Conservation (phyloP, 2,797 vertebrate genomes). For the Lepus oiostolus region DNA sequence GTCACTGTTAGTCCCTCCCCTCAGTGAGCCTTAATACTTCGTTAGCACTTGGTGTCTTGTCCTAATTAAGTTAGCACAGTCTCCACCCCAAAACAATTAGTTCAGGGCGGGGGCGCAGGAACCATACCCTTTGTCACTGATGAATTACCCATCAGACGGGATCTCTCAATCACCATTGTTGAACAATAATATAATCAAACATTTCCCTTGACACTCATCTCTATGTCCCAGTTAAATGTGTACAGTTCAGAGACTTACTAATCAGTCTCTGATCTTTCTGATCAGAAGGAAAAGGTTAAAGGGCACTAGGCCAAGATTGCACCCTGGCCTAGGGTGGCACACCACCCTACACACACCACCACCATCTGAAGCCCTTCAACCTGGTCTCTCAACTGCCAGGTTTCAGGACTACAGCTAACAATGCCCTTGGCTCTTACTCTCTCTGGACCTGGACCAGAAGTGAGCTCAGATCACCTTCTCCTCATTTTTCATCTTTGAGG, state of each 20-base stretch:
- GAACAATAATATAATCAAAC: conserved; percentile 29
- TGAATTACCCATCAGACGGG: neutral
- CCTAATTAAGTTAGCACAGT: neutral
- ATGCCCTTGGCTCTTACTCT: neutral
- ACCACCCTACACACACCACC: too few species aligned
- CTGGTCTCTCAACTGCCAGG: neutral
- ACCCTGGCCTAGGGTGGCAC: neutral
- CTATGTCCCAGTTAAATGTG: conserved; percentile 17
- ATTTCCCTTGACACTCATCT: neutral
- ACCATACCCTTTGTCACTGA: conserved; percentile 6
- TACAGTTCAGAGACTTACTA: conserved; percentile 14
- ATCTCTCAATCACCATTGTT: conserved; percentile 22
- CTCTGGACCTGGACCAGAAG: conserved; percentile 13
- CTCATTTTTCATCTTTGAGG: conserved; percentile 6
- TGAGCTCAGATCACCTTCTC: neutral
- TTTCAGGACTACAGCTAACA: conserved; percentile 43
- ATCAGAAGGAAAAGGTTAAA: conserved; percentile 36
- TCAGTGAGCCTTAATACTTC: neutral
- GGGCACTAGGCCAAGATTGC: neutral
- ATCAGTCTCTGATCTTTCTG: neutral
- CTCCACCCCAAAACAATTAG: neutral
- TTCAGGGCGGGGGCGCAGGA: neutral
- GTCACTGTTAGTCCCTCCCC: neutral
- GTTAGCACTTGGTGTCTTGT: neutral
- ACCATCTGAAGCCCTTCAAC: neutral